Evolutionary conservation across 2,888 invertebrate genomes (phyloP), one percentile per base, ranked within the genome.

Genomic region (Drosophila pseudotalamancana): DNA sequence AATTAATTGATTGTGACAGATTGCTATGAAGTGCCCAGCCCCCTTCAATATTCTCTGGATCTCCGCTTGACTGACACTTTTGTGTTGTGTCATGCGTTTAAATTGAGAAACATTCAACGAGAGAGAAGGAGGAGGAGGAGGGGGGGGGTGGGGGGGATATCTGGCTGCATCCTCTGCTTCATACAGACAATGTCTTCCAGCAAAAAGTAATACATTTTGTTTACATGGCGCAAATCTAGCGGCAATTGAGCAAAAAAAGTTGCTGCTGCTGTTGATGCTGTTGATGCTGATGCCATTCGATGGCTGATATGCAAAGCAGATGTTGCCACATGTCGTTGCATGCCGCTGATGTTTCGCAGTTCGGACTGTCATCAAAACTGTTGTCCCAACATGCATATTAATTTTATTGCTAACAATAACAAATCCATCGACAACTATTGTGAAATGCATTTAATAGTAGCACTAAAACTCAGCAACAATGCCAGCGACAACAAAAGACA

Each of bases 1-100:
- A 80, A 82, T 86, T 82, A 82, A 82, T 86, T 83, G 84, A 86
- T 86, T 82, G 87, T 82, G 82, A 86, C 84, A 82, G 87, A 86
- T 86, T 81, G 85, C 82, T 68, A 72, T 75, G 79, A 81, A 81
- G 65, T 73, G 60, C 40, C 48, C 57, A 49, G 29, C 31, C 35
- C 21, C 37, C 11, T 5, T 34, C 35, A 18, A 11, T 40, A 23
- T n/a, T 9, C 16, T 16, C 12, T 42, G 43, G 31, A 40, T 50
- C 46, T 46, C 12, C 50, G 55, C 48, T 49, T 60, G 64, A 71
- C 79, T 83, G 86, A 77, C 86, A 86, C 73, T 86, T 79, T 79
- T 71, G 80, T 86, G 80, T 86, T 64, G 78, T 77, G 78, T 80
- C 80, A 80, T 77, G 59, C 75, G 80, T 83, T 81, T 76, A 81